Conservation (phyloP, 2,113 vertebrate genomes). For the Pluvialis apricaria region DNA sequence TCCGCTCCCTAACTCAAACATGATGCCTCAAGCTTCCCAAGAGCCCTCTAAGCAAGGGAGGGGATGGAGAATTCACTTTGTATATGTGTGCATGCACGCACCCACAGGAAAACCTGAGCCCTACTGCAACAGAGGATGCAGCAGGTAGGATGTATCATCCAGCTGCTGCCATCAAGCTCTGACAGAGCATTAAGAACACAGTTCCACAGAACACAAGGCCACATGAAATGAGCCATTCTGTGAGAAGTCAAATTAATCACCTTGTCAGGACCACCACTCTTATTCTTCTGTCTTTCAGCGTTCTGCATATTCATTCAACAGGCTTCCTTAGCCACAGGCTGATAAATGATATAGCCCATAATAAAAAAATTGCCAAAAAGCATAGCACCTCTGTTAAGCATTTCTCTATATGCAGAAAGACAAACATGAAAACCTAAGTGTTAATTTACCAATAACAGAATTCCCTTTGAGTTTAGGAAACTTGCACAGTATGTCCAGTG, state of each 20-base stretch:
- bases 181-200: neutral
- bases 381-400: neutral
- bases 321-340: neutral
- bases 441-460: neutral
- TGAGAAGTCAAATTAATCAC: neutral
- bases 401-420: neutral
- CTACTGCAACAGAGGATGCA: neutral
- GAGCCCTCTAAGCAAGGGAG: conserved; percentile 21
- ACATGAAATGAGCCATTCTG: fast-evolving
- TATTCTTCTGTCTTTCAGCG: neutral
- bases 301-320: neutral
- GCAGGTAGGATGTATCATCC: neutral
- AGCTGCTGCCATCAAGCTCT: neutral
- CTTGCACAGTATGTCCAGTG: neutral
- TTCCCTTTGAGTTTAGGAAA: neutral
- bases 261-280: neutral
- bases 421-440: neutral
- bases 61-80: neutral
- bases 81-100: neutral
- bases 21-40: neutral
- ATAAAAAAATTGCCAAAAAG: neutral
- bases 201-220: neutral
- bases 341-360: neutral
- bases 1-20: neutral
- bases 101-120: neutral